A percentile compares a stretch with the other conserved stretches of the same genome.
Evolutionary conservation across 2,888 invertebrate species (phyloP).

Genomic region (Drosophila histrio): DNA sequence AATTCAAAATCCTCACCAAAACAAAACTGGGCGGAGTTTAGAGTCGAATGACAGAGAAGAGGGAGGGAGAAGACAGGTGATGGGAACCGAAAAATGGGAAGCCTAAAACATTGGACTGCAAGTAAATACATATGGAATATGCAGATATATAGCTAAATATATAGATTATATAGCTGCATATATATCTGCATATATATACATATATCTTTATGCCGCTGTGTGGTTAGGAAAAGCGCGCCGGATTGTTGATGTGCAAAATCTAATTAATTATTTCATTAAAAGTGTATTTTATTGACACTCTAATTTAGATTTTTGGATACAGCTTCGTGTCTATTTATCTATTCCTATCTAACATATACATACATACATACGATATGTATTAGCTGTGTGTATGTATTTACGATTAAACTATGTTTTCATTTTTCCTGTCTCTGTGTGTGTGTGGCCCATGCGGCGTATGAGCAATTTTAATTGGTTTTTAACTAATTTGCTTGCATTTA

Average conservation of each 20-base stretch:
- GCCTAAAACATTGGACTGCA: conserved; percentile 36
- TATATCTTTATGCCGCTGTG: conserved; percentile 11
- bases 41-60: background rate
- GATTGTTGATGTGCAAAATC: conserved; percentile 78
- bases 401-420: conserved; percentile 38
- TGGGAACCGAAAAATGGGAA: conserved; percentile 22
- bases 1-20: conserved; percentile 26
- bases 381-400: background rate
- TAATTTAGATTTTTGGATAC: conserved; percentile 77
- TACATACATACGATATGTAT: background rate
- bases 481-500: conserved; percentile 74
- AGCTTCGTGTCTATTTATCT: conserved; percentile 11
- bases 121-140: conserved; percentile 12
- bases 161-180: conserved; percentile 3
- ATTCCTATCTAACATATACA: background rate
- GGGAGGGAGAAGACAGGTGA: background rate
- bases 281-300: conserved; percentile 80
- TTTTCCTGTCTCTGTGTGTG: conserved; percentile 6
- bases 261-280: conserved; percentile 82
- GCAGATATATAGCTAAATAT: background rate
- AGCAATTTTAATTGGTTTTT: conserved; percentile 78
- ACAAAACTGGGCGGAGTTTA: background rate
- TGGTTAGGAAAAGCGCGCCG: conserved; percentile 45
- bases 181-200: conserved; percentile 12
- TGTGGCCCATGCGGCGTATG: conserved; percentile 65